Percentiles rank a stretch among this genome's conserved stretches.
These are phyloP conservation scores for Gasterosteus aculeatus DNA, from an alignment of 2,113 vertebrate species.

Conservation along the genomic window DNA sequence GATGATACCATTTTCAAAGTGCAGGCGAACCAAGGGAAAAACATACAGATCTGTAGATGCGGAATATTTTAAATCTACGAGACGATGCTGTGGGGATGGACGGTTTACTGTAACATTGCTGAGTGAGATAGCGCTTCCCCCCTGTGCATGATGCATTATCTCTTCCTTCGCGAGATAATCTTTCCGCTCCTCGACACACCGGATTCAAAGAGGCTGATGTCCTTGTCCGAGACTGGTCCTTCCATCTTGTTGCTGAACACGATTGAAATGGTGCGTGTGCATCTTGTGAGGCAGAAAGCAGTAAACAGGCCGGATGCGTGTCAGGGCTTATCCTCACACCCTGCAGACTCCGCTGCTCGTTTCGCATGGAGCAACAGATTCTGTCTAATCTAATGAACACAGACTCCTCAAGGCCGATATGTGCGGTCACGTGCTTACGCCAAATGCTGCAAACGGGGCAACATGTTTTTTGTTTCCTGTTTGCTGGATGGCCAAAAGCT, in stretches of 20 bases:
- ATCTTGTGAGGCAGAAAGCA: conserved; percentile 61
- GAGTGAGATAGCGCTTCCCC: neutral
- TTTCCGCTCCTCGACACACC: neutral
- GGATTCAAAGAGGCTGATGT: conserved; percentile 10
- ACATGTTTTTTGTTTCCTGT: conserved; percentile 6
- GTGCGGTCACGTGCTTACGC: conserved; percentile 59
- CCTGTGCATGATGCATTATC: neutral
- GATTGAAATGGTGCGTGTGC: conserved; percentile 47
- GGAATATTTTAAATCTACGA: neutral
- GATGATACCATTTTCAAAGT: neutral
- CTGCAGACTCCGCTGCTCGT: conserved; percentile 31
- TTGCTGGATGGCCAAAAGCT: conserved; percentile 12
- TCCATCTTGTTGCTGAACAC: conserved; percentile 35
- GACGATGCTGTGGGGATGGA: neutral
- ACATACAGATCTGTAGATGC: neutral
- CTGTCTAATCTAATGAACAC: conserved; percentile 67
- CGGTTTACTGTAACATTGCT: neutral
- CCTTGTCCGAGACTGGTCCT: conserved; percentile 13
- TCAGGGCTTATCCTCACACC: conserved; percentile 45
- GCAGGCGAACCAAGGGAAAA: no score
- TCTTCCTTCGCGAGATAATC: neutral
- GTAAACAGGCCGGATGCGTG: conserved; percentile 65
- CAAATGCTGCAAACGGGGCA: conserved; percentile 20
- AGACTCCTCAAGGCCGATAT: conserved; percentile 44
- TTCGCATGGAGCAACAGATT: conserved; percentile 41